A percentile compares a stretch with the other conserved stretches of the same genome.
Evolutionary conservation across 2,113 vertebrate species (phyloP).

Genomic region (Hoplias malabaricus): DNA sequence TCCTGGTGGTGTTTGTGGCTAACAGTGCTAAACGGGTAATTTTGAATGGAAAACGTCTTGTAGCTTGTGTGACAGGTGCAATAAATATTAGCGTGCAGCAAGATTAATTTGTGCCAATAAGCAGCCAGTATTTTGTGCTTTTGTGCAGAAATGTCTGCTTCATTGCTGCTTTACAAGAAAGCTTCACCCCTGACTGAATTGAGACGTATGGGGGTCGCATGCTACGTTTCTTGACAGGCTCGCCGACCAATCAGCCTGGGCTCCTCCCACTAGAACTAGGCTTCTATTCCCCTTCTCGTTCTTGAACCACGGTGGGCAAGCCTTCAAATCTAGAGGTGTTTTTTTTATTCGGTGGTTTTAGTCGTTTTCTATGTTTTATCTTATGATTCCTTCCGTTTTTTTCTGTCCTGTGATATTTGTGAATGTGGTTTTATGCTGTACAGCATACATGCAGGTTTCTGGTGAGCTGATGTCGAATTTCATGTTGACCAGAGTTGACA

Average conservation of each 20-base stretch:
- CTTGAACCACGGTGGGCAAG: constrained; percentile 9
- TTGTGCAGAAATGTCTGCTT: constrained; percentile 29
- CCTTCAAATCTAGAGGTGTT: not conserved
- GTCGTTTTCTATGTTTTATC: constrained; percentile 14
- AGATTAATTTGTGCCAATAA: constrained; percentile 36
- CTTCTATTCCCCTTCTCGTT: constrained; percentile 2
- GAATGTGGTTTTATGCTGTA: constrained; percentile 29
- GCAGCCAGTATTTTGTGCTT: constrained; percentile 31
- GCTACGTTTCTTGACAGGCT: constrained; percentile 10
- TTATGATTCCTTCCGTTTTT: constrained; percentile 42
- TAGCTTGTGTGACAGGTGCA: not conserved
- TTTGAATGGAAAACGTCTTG: constrained; percentile 5
- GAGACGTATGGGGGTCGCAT: constrained; percentile 19
- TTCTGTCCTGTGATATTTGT: constrained; percentile 31
- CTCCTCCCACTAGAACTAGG: not conserved
- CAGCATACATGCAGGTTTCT: constrained; percentile 4
- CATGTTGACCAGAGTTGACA: not conserved
- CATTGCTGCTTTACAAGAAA: constrained; percentile 30
- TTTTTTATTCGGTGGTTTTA: constrained; percentile 20
- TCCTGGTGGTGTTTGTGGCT: constrained; percentile 1
- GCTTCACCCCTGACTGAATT: constrained; percentile 16
- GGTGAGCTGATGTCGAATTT: constrained; percentile 3
- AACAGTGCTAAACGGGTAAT: constrained; percentile 13
- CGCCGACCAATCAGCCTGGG: constrained; percentile 38
- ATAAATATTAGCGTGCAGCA: not conserved